phyloP scores from a whole-genome alignment of 2,888 invertebrate genomes.

The Habrosyne pyritoides region DNA sequence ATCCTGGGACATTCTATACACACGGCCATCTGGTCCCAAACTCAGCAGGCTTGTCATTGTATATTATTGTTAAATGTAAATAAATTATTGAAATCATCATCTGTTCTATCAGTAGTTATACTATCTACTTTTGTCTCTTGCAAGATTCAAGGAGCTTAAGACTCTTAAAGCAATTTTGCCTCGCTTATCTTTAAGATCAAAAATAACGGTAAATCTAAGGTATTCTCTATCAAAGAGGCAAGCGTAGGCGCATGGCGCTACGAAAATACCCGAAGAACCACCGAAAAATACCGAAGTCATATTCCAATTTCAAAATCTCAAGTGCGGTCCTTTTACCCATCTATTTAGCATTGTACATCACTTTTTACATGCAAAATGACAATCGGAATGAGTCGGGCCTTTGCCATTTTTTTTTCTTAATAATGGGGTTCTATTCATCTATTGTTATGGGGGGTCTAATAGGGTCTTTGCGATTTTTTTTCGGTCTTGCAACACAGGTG shows the following conservation, averaged over 20 bases:
- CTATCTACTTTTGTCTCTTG: too few relatives aligned
- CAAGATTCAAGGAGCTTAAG: too few relatives aligned
- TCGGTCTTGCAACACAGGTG: conserved; percentile 50
- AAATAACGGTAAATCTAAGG: neutral
- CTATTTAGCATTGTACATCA: conserved; percentile 57
- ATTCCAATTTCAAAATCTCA: conserved; percentile 16
- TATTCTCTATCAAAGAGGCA: neutral
- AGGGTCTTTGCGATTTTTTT: conserved; percentile 57
- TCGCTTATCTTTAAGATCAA: too few relatives aligned
- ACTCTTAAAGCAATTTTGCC: too few relatives aligned
- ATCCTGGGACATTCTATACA: too few relatives aligned
- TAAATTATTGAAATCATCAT: too few relatives aligned
- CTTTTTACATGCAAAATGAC: conserved; percentile 64
- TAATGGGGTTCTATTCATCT: conserved; percentile 55
- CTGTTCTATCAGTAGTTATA: too few relatives aligned
- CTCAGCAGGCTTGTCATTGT: too few relatives aligned
- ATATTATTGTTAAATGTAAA: too few relatives aligned
- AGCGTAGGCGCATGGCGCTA: conserved; percentile 16
- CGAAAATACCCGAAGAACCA: neutral
- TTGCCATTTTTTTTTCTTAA: conserved; percentile 62
- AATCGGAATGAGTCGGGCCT: conserved; percentile 54
- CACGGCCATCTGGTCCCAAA: too few relatives aligned
- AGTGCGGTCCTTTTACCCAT: conserved; percentile 34
- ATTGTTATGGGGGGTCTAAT: conserved; percentile 69
- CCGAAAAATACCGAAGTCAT: conserved; percentile 17